Base-by-base conservation (phyloP, 2,888 invertebrate genomes). In the Incurvaria masculella region DNA sequence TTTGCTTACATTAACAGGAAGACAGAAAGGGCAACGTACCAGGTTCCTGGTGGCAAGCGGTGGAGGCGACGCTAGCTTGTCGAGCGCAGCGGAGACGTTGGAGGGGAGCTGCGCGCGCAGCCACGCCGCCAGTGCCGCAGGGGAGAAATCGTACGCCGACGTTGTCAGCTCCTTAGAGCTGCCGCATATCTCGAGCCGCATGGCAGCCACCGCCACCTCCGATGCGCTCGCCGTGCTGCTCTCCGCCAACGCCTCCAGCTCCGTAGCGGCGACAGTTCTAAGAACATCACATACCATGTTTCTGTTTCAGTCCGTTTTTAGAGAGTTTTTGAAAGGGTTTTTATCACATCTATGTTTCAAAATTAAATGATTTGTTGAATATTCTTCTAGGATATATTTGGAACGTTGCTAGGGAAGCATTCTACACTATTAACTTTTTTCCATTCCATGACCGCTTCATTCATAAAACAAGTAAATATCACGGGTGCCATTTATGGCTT, bases 81-180 rank as follows among this genome's bases (percentile, higher is more conserved):
- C 74, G 1, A 79, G 58, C 14, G 67, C 69, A 2, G 69, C 61
- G 2, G 63, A 62, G 1, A 70, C 72, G 42, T 59, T 58, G 21
- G 69, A 49, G 1, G 75, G 68, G 53, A 79, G 57, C 47, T 69
- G 68, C 4, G 68, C 66, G 16, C 74, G 63, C 41, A 78, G 60
- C 73, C 72, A 72, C 14, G 72, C 63, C 23, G 70, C 72, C 11
- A 75, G 59, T 2, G 69, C 62, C 4, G 72, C 65, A 49, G 69
- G 63, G 40, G 66, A 57, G 17, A 63, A 57, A 52, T 60, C 56
- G 61, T 40, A 61, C 56, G 43, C 60, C 62, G 49, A 59, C 57
- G 38, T 63, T 60, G 52, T 51, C 48, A 59, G 61, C 21, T 56
- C 60, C 3, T 8, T 23, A n/a, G 33, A 2, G 23, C 33, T 61